Conservation (phyloP, 2,797 vertebrate genomes). For the Dicrostonyx torquatus region DNA sequence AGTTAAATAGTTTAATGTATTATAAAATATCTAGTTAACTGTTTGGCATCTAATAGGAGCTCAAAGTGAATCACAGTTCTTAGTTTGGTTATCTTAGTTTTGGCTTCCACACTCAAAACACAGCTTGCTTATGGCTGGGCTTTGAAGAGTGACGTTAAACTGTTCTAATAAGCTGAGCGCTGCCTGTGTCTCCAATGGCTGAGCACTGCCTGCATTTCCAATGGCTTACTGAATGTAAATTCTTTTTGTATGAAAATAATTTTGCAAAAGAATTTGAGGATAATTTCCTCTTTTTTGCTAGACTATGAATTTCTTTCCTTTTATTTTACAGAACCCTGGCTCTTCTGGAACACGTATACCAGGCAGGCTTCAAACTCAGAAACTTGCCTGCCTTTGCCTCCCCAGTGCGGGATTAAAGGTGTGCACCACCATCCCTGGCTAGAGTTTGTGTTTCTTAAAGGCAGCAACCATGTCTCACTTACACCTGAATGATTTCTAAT, state of each 20-base stretch:
- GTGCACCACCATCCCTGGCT: background rate
- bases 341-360: background rate
- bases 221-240: background rate
- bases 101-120: background rate
- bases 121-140: constrained; percentile 8
- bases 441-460: constrained; percentile 35
- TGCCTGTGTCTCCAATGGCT: background rate
- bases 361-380: background rate
- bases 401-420: background rate
- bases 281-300: constrained; percentile 33
- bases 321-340: background rate
- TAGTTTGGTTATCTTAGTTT: constrained; percentile 15
- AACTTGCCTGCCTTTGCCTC: background rate
- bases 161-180: background rate
- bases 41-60: background rate
- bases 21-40: constrained; percentile 25
- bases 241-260: constrained; percentile 4
- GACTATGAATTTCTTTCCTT: background rate
- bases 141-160: background rate
- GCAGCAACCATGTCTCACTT: background rate
- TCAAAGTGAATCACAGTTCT: constrained; percentile 3
- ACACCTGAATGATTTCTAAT: constrained; percentile 24
- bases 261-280: constrained; percentile 18
- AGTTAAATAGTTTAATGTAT: constrained; percentile 42
- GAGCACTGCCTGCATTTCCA: background rate